Percentiles rank a stretch among this genome's conserved stretches.
Conservation (phyloP, 1,140 invertebrate species). For the Micrasema longulum region DNA sequence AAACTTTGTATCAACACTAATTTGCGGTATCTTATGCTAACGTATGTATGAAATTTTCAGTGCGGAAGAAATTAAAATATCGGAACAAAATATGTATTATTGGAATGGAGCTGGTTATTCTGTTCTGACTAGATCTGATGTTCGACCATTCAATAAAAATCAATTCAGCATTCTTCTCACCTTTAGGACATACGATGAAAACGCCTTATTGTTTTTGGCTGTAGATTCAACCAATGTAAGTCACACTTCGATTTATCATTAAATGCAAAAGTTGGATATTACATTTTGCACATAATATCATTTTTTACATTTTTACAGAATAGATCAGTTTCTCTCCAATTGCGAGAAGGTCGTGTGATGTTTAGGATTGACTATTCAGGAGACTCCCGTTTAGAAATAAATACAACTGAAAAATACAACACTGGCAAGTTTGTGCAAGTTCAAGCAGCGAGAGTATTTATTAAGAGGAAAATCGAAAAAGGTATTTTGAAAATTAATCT, state of each 20-base stretch:
- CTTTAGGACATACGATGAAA: constrained; percentile 89
- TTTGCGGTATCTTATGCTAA: no score
- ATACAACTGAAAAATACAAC: constrained; percentile 81
- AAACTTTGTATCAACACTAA: constrained; percentile 36
- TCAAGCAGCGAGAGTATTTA: constrained; percentile 73
- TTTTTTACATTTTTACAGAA: constrained; percentile 67
- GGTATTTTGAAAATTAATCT: no score
- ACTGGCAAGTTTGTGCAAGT: constrained; percentile 84
- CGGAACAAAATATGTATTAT: constrained; percentile 62
- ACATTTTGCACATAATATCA: constrained; percentile 9
- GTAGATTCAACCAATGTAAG: constrained; percentile 76
- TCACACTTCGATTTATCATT: constrained; percentile 32
- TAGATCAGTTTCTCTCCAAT: constrained; percentile 81
- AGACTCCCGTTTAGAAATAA: constrained; percentile 74
- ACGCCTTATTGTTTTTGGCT: constrained; percentile 88
- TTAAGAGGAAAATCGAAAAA: constrained; percentile 70
- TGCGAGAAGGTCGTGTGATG: constrained; percentile 81
- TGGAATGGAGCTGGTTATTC: constrained; percentile 87
- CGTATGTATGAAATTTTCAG: no score
- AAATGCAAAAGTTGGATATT: no score
- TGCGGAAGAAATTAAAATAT: constrained; percentile 59
- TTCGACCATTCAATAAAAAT: constrained; percentile 75
- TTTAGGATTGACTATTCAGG: constrained; percentile 80
- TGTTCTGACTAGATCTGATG: constrained; percentile 72
- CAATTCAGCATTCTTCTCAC: constrained; percentile 83